phyloP scores from a whole-genome alignment of 92 coral and sea anemone genomes.

The Umimayanthus chanpuru region DNA sequence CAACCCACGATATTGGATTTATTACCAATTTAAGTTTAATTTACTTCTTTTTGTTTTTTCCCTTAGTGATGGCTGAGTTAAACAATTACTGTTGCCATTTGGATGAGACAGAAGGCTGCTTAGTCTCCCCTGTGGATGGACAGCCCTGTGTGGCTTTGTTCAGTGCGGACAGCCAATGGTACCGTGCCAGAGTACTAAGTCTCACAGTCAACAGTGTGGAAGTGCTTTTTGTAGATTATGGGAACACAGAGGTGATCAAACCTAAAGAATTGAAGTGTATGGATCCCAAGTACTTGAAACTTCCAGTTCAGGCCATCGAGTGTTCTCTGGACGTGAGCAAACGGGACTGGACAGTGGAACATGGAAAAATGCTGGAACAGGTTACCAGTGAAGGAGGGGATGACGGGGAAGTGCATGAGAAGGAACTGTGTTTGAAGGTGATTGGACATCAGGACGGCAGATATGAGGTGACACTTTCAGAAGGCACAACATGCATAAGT shows the following conservation, averaged over 20 bases:
- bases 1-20: too few species aligned
- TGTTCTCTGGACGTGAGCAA: slow-evolving; percentile 63
- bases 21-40: too few species aligned
- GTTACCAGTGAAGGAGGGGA: slow-evolving; percentile 34
- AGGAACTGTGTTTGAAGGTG: slow-evolving; percentile 51
- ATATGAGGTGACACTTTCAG: slow-evolving; percentile 70
- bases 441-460: slow-evolving; percentile 41
- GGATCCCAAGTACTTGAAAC: slow-evolving; percentile 67
- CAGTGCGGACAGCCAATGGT: slow-evolving; percentile 79
- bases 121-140: slow-evolving; percentile 73
- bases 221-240: slow-evolving; percentile 88
- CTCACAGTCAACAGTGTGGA: slow-evolving; percentile 58
- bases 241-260: slow-evolving; percentile 75
- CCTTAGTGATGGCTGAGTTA: too few species aligned
- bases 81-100: too few species aligned
- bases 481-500: slow-evolving; percentile 55
- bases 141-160: slow-evolving; percentile 87
- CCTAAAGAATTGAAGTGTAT: slow-evolving; percentile 69
- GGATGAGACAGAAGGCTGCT: slow-evolving; percentile 33
- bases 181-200: slow-evolving; percentile 75
- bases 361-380: slow-evolving; percentile 54
- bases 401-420: slow-evolving; percentile 29
- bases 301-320: slow-evolving; percentile 74
- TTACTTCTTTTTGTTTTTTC: too few species aligned
- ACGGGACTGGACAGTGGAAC: slow-evolving; percentile 75